Conservation (phyloP, 2,113 vertebrate genomes). For the Grammomys surdaster region DNA sequence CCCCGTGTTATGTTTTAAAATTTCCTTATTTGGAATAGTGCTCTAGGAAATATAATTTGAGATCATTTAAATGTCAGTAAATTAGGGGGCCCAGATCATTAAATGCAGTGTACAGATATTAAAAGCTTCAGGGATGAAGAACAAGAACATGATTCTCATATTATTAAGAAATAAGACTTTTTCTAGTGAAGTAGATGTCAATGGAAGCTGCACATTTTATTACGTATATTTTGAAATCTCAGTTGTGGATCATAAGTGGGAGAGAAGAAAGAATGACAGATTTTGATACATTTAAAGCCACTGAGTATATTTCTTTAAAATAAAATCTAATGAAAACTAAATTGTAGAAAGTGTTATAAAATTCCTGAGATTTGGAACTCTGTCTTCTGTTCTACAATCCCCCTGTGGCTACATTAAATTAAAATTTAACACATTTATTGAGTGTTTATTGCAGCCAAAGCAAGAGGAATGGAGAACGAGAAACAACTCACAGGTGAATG, state of each 20-base stretch:
- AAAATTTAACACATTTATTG: constrained; percentile 29
- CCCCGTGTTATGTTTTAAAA: constrained; percentile 64
- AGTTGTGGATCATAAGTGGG: neutral
- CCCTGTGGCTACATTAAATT: constrained; percentile 25
- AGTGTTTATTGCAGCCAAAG: neutral
- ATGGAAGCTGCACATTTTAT: constrained; percentile 54
- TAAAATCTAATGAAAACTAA: constrained; percentile 45
- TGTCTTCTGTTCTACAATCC: neutral
- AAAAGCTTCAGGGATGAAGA: constrained; percentile 64
- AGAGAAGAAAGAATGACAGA: constrained; percentile 26
- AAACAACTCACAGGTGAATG: neutral
- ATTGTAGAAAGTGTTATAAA: constrained; percentile 6
- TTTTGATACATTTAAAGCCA: constrained; percentile 49
- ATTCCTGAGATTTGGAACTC: constrained; percentile 41
- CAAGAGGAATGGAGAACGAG: neutral
- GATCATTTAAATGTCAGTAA: constrained; percentile 74
- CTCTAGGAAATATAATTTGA: constrained; percentile 76
- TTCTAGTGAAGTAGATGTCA: constrained; percentile 56
- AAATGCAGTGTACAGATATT: constrained; percentile 71
- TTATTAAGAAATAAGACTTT: constrained; percentile 72
- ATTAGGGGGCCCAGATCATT: constrained; percentile 67
- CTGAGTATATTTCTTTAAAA: constrained; percentile 19
- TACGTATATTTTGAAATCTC: constrained; percentile 40
- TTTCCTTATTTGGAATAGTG: constrained; percentile 73
- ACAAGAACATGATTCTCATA: constrained; percentile 66